phyloP scores from a whole-genome alignment of 2,888 invertebrate species.

The Hirtodrosophila duncani region DNA sequence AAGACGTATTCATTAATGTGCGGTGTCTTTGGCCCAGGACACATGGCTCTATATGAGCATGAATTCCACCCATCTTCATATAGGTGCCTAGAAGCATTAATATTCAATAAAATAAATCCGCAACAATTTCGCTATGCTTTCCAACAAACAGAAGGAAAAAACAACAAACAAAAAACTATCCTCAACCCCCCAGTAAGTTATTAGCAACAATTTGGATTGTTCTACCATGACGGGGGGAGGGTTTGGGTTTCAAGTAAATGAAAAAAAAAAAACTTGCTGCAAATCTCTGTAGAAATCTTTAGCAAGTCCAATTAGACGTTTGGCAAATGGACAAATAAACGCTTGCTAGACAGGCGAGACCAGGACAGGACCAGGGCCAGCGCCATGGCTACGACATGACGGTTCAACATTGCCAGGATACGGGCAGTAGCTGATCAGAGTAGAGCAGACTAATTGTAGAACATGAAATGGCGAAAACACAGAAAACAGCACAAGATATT shows the following conservation, averaged over 20 bases:
- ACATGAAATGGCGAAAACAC: slow-evolving; percentile 62
- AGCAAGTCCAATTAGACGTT: slow-evolving; percentile 69
- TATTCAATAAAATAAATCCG: too few relatives aligned
- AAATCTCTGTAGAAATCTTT: slow-evolving; percentile 72
- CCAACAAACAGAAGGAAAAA: slow-evolving; percentile 11
- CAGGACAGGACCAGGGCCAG: slow-evolving; percentile 14
- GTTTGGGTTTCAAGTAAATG: slow-evolving; percentile 14
- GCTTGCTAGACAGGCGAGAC: slow-evolving; percentile 6
- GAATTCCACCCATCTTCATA: too few relatives aligned
- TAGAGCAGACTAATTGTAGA: slow-evolving; percentile 63
- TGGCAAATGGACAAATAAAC: slow-evolving; percentile 68
- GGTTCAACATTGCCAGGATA: slow-evolving; percentile 1
- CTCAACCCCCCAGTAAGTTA: slow-evolving; percentile 28
- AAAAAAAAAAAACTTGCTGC: slow-evolving; percentile 23
- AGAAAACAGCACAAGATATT: slow-evolving; percentile 34
- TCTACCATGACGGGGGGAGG: too few relatives aligned
- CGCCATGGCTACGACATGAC: slow-evolving; percentile 15
- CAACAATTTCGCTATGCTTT: too few relatives aligned
- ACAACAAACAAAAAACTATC: not conserved
- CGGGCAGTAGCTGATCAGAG: slow-evolving; percentile 7
- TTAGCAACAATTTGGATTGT: slow-evolving; percentile 28
- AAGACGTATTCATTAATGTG: too few relatives aligned
- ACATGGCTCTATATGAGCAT: too few relatives aligned
- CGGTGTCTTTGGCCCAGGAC: too few relatives aligned
- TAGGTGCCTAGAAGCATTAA: too few relatives aligned